A percentile compares a stretch with the other conserved stretches of the same genome.
Evolutionary conservation across 2,113 vertebrate genomes (phyloP).

Genomic region (Steatornis caripensis): DNA sequence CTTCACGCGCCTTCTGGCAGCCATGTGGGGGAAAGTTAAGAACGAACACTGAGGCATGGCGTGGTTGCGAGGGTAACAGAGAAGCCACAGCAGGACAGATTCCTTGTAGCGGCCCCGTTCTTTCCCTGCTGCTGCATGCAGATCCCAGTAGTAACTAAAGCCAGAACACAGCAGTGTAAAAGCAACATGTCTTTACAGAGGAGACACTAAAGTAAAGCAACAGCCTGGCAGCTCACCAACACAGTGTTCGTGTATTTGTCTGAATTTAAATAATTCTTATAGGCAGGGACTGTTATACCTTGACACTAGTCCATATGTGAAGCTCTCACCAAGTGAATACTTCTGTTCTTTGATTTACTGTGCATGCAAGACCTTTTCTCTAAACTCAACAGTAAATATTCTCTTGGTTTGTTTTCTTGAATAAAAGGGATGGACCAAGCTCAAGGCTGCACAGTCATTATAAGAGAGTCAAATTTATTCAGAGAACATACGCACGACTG

Average conservation of each 20-base stretch:
- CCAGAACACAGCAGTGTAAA: background rate
- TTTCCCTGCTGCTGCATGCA: background rate
- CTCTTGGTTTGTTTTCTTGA: background rate
- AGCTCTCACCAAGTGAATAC: background rate
- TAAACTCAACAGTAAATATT: background rate
- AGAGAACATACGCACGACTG: background rate
- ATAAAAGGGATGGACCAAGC: background rate
- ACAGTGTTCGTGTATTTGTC: background rate
- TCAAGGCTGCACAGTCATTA: background rate
- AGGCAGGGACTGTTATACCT: background rate
- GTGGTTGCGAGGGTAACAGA: background rate
- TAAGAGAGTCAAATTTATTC: background rate
- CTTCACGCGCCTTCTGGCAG: background rate
- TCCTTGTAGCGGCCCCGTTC: background rate
- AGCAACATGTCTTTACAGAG: background rate
- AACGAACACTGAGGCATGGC: rapidly evolving
- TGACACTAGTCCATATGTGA: background rate
- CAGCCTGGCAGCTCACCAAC: background rate
- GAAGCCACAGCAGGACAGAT: background rate
- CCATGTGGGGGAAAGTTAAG: background rate
- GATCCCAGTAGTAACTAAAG: background rate
- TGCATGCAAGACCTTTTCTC: background rate
- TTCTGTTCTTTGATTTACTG: background rate
- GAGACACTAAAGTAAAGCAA: background rate
- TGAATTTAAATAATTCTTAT: background rate